Percentiles rank a stretch among this genome's conserved stretches.
Evolutionary conservation across 2,113 vertebrate species (phyloP).

Genomic region (Cromileptes altivelis): DNA sequence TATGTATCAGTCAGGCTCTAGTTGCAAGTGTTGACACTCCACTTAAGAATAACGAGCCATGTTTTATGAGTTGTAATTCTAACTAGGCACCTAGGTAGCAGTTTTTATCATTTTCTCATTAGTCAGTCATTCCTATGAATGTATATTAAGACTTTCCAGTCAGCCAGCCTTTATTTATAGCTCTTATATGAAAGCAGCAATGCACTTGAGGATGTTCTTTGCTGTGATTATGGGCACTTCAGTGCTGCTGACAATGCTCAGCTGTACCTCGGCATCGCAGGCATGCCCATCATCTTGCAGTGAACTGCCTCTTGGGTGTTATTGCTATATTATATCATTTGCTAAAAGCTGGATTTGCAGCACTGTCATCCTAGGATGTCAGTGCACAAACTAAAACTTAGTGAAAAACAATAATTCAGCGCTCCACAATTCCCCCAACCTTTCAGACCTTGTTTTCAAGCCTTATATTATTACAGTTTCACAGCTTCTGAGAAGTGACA

Average conservation of each 20-base stretch:
- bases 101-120: slow-evolving; percentile 1
- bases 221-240: slow-evolving; percentile 37
- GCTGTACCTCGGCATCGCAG: slow-evolving; percentile 30
- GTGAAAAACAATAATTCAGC: slow-evolving; percentile 34
- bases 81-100: background rate
- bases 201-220: slow-evolving; percentile 29
- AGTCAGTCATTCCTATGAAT: background rate
- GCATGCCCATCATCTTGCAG: slow-evolving; percentile 33
- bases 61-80: background rate
- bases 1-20: background rate
- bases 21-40: background rate
- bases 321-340: slow-evolving; percentile 34
- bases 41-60: background rate
- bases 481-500: slow-evolving; percentile 32
- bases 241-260: slow-evolving; percentile 50
- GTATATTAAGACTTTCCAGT: background rate
- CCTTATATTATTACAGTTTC: slow-evolving; percentile 16
- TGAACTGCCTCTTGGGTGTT: slow-evolving; percentile 32
- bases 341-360: slow-evolving; percentile 40
- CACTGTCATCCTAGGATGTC: slow-evolving; percentile 29
- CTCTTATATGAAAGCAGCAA: slow-evolving; percentile 12
- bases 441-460: slow-evolving; percentile 25
- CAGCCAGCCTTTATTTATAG: slow-evolving; percentile 22
- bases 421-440: background rate
- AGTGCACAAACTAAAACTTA: slow-evolving; percentile 33